phyloP scores from a whole-genome alignment of 2,797 vertebrate genomes.

The Diceros bicornis region DNA sequence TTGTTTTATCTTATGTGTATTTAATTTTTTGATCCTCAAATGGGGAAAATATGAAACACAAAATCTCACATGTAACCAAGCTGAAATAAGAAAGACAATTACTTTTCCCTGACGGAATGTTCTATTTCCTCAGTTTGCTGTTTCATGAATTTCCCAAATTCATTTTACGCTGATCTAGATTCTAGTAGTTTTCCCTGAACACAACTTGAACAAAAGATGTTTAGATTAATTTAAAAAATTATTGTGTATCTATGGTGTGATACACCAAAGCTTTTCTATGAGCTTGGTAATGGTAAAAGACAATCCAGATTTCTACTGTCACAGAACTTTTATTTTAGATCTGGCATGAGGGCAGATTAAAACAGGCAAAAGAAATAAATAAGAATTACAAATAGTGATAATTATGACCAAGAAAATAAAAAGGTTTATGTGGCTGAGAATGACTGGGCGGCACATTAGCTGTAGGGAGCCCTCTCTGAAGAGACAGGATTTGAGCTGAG shows the following conservation, averaged over 20 bases:
- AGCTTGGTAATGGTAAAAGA: background rate
- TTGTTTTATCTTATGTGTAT: slow-evolving; percentile 60
- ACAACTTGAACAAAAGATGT: slow-evolving; percentile 68
- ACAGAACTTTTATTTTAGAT: slow-evolving; percentile 18
- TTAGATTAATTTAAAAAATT: slow-evolving; percentile 51
- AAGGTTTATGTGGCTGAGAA: background rate
- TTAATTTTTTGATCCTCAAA: slow-evolving; percentile 69
- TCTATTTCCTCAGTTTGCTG: slow-evolving; percentile 73
- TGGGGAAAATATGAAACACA: slow-evolving; percentile 59
- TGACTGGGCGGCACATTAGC: background rate
- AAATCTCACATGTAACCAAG: slow-evolving; percentile 63
- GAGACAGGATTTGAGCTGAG: background rate
- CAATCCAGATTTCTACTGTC: background rate
- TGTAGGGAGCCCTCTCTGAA: background rate
- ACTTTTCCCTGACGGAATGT: slow-evolving; percentile 76
- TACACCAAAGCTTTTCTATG: slow-evolving; percentile 1
- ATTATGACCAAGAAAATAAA: background rate
- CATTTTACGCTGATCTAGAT: slow-evolving; percentile 75
- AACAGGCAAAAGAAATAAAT: background rate
- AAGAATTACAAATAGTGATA: background rate
- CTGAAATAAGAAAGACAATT: slow-evolving; percentile 74
- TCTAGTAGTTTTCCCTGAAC: slow-evolving; percentile 71
- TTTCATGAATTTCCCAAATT: slow-evolving; percentile 79
- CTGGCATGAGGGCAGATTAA: background rate
- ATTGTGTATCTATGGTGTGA: background rate